phyloP scores from a whole-genome alignment of 2,113 vertebrate genomes.

The cattle (Bos taurus) region ARS-UCD2.0 NC_037333.1:69680501-69681000 shows the following conservation, averaged over 20 bases:
- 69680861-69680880: background rate
- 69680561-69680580: background rate
- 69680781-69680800: background rate
- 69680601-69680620: background rate
- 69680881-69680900: background rate
- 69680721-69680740: background rate
- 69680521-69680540: background rate
- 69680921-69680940: background rate
- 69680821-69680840: background rate
- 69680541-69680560: background rate
- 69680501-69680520: background rate
- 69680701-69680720: background rate
- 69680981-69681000: background rate
- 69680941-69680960: background rate
- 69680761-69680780: background rate
- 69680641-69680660: background rate
- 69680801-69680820: background rate
- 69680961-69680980: background rate
- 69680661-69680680: background rate
- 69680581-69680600: background rate
- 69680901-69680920: background rate
- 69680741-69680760: background rate
- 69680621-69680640: background rate
- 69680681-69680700: background rate
- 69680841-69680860: background rate